Base-by-base conservation (phyloP, 2,888 invertebrate genomes). In the Drosophila emarginata region DNA sequence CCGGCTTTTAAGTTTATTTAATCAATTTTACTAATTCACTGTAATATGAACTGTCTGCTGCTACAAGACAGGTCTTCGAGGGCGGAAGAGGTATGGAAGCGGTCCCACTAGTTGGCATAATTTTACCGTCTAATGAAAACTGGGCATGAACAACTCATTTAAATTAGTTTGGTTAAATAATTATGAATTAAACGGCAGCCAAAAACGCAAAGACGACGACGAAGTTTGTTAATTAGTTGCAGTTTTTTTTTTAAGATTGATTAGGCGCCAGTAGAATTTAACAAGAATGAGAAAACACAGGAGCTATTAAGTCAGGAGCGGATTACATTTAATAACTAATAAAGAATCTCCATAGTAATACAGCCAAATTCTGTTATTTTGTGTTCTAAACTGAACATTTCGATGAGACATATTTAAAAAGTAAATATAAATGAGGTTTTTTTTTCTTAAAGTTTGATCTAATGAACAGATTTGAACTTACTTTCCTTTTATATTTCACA, bases 141-240 rank as follows among this genome's bases (percentile, higher is more conserved):
- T 73, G 70, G 64, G 68, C 80, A 75, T 85, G 81, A 82, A 77
- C 82, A 82, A 71, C 78, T 73, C 73, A 61, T 69, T 82, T 72
- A 76, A 72, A 71, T 80, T 80, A 57, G 82, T 80, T 80, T 78
- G 78, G 77, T 69, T 77, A 82, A 80, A 78, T 77, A 85, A 82
- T 75, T 77, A 74, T 74, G 64, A 77, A 85, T 78, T 80, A 78
- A 80, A 60, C 58, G 61, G 62, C 67, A 69, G 64, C 62, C 62
- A 14, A 67, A 64, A 52, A 66, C 62, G 61, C 66, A 51, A 65
- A 64, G 37, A 63, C 53, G 26, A 66, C 50, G 60, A 68, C 77
- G 73, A 79, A 77, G 69, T 70, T 77, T 76, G 81, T 80, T 80
- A 81, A 84, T 81, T 70, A 74, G 60, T 14, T 60, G 12, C 15